Evolutionary conservation across 2,797 vertebrate genomes (phyloP), one percentile per base, ranked within the genome.

Genomic region (Ctenochaetus hawaiiensis): DNA sequence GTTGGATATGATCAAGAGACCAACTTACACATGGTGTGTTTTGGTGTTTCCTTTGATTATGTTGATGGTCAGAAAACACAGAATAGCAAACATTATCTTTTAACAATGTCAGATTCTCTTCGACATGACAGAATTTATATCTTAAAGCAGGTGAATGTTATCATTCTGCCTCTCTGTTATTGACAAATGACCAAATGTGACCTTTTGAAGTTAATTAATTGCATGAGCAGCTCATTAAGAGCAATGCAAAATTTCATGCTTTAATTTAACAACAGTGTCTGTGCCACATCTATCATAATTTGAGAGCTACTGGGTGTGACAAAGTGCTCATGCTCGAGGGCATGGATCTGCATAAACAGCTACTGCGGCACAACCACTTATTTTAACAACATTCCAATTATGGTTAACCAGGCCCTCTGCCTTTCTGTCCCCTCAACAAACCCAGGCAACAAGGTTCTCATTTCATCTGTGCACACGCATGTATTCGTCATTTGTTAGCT

Each of bases 201-300:
- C 85, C 93, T 90, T 90, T 90, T 78, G 63, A 77, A 90, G 78
- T 87, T 84, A 92, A 93, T 94, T 90, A 93, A 89, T 80, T 85
- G 89, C 87, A 79, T 34, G 75, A 89, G 88, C 75, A 80, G 78
- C 83, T 89, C 82, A 86, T 91, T 92, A 86, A 81, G 76, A 86
- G 75, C 70, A 82, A 85, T 72, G 81, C 81, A 83, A 78, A 84
- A 88, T 89, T 81, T 68, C 80, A 80, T 69, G 84, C 87, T 87
- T 91, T 90, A 88, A 89, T 91, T 89, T 81, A 83, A 80, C 75
- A 74, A 86, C 86, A 80, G 78, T 68, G 79, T 84, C 81, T 54
- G 60, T 49, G 79, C 71, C 77, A 87, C 89, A 93, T 93, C 91
- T 64, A 91, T 93, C 90, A 88, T 89, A 76, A 87, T 91, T 87